Evolutionary conservation across 2,888 invertebrate species (phyloP), one percentile per base, ranked within the genome.

Genomic region (Agrotis ipsilon): DNA sequence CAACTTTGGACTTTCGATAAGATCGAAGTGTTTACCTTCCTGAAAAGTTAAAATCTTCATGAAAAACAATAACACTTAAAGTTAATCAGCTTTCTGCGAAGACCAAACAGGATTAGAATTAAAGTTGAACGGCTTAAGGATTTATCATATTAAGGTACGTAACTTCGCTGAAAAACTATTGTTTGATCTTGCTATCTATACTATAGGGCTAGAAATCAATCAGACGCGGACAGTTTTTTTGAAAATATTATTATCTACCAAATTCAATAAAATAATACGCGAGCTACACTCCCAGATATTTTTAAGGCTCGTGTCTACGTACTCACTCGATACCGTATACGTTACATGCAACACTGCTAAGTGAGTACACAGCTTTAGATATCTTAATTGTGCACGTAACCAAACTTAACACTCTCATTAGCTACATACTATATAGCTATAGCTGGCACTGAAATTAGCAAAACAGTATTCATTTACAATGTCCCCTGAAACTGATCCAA

Each of bases 41-140:
- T 13, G 39, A 1, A 52, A 72, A 43, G 46, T 43, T 55, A 19
- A 76, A 39, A 69, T 69, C 18, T 67, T 24, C 39, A 45, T 9
- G 49, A 32, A 66, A 66, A 63, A 60, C 51, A 55, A 71, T 77
- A 54, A 59, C 51, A 59, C 48, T 78, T 48, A 61, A 39, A 59
- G 48, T 52, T 70, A 70, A 78, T 78, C 66, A 63, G 48, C 65
- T 75, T 75, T 60, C 62, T 45, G 69, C 59, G n/a, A 51, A 68
- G 19, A 39, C n/a, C 21, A 65, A 82, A 83, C 54, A 51, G 51
- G 65, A 73, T 81, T 81, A 71, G n/a, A n/a, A n/a, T n/a, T n/a
- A 67, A 80, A 79, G 66, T 75, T 82, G 16, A 55, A 65, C 61
- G 16, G 24, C 39, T 32, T 43, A 27, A 11, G 16, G 43, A 73